Conservation (phyloP, 2,888 invertebrate species). For the Rhagophthalmus giganteus region DNA sequence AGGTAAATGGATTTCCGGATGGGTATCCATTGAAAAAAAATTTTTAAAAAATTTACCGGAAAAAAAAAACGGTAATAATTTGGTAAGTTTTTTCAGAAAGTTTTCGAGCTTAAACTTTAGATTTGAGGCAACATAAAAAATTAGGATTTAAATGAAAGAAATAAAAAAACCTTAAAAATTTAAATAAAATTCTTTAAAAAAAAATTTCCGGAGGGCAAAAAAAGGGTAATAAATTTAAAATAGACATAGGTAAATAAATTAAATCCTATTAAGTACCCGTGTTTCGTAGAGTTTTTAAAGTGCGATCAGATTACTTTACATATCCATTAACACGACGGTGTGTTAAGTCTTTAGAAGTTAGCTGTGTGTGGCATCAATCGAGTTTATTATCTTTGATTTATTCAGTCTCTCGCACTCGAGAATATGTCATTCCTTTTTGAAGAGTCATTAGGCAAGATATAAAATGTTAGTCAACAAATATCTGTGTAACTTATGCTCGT, state of each 20-base stretch:
- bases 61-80: background rate
- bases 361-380: conserved; percentile 14
- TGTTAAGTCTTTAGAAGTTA: conserved; percentile 9
- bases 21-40: too few relatives aligned
- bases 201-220: background rate
- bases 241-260: conserved; percentile 5
- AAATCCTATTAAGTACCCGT: conserved; percentile 9
- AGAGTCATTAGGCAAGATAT: conserved; percentile 24
- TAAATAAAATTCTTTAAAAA: background rate
- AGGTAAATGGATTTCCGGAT: too few relatives aligned
- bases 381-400: conserved; percentile 17
- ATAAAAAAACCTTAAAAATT: background rate
- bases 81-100: background rate
- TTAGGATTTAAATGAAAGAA: background rate
- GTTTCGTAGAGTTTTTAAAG: conserved; percentile 9
- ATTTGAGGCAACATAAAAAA: background rate
- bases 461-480: conserved; percentile 24
- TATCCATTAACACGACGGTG: conserved; percentile 26
- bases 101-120: too few relatives aligned
- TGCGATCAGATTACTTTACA: conserved; percentile 25
- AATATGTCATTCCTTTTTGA: conserved; percentile 30
- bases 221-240: background rate
- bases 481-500: conserved; percentile 17
- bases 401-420: conserved; percentile 16
- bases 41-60: background rate